Conservation (phyloP, 2,888 invertebrate genomes). For the Lasioglossum lativentre region DNA sequence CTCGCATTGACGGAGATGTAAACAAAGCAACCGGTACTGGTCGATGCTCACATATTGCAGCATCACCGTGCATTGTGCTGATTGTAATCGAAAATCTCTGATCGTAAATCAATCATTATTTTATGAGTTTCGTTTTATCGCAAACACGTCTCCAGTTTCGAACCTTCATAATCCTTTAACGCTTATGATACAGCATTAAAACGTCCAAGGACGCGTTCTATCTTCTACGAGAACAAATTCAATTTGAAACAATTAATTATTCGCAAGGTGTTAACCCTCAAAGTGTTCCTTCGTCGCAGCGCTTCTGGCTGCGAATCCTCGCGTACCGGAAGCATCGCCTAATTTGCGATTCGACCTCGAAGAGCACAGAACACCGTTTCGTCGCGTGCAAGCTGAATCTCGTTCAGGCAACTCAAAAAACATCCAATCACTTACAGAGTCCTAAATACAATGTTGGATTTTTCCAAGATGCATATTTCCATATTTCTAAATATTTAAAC, state of each 20-base stretch:
- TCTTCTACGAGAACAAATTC: neutral
- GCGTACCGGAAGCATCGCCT: neutral
- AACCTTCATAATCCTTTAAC: neutral
- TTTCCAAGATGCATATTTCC: neutral
- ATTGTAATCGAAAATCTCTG: neutral
- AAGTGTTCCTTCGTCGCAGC: neutral
- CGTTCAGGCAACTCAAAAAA: neutral
- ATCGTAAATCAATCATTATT: neutral
- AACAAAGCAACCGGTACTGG: neutral
- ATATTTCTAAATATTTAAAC: neutral
- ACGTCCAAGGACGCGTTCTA: neutral
- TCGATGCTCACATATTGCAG: constrained; percentile 3
- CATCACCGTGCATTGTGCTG: neutral
- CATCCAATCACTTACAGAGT: neutral
- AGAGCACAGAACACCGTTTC: neutral
- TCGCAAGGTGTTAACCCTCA: neutral
- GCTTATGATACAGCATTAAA: neutral
- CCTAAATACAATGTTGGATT: neutral
- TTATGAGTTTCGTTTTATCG: neutral
- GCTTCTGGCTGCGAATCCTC: neutral
- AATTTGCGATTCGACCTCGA: neutral
- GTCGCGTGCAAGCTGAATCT: neutral
- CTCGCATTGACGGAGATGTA: neutral
- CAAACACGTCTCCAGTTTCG: neutral
- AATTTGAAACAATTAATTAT: neutral